A percentile compares a stretch with the other conserved stretches of the same genome.
phyloP scores from a whole-genome alignment of 2,888 invertebrate species.

The Drosophila differens region DNA sequence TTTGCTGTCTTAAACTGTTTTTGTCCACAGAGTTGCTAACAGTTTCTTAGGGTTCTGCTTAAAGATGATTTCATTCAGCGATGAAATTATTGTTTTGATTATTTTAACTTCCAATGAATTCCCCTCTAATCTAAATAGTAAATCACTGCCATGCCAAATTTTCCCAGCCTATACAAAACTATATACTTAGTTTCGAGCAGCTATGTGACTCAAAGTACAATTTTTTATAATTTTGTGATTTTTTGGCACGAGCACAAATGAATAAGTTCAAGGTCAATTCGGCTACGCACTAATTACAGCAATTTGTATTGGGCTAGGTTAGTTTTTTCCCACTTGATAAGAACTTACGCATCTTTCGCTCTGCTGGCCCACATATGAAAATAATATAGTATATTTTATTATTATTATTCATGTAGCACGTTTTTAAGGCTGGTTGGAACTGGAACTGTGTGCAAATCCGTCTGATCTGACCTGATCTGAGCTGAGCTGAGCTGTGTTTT shows the following conservation, averaged over 20 bases:
- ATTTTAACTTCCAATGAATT: background rate
- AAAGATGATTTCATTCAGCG: background rate
- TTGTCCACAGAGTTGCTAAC: background rate
- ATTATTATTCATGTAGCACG: slow-evolving; percentile 24
- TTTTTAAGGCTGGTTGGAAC: slow-evolving; percentile 1
- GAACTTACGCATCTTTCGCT: slow-evolving; percentile 48
- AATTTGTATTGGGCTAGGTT: slow-evolving; percentile 60
- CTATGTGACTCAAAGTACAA: slow-evolving; percentile 9
- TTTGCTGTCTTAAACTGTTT: background rate
- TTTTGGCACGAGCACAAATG: background rate
- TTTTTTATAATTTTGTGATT: background rate
- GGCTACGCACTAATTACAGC: slow-evolving; percentile 47
- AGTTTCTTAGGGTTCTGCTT: background rate
- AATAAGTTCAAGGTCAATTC: slow-evolving; percentile 23
- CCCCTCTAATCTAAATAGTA: background rate
- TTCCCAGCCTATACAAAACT: background rate
- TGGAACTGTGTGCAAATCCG: background rate
- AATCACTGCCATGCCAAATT: background rate
- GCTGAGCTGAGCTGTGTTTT: background rate
- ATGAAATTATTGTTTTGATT: background rate
- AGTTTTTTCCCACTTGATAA: slow-evolving; percentile 48
- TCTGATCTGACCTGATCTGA: background rate
- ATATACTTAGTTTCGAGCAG: background rate
- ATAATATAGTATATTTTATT: slow-evolving; percentile 3
- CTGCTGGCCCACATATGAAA: slow-evolving; percentile 51